A percentile compares a stretch with the other conserved stretches of the same genome.
Evolutionary conservation across 2,888 invertebrate genomes (phyloP).

Genomic region (Trissolcus japonicus): DNA sequence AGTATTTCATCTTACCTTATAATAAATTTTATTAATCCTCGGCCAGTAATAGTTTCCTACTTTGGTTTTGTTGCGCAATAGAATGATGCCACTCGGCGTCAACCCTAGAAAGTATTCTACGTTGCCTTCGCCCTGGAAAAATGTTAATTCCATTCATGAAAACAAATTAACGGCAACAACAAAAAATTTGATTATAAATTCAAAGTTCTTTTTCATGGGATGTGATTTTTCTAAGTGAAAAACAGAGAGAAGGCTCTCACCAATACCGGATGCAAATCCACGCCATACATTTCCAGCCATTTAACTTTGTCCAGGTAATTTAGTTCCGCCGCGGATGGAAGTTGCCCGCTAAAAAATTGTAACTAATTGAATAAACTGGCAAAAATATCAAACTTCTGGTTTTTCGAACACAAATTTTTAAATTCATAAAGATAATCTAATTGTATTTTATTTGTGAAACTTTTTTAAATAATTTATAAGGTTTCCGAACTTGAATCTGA

Average conservation of each 20-base stretch:
- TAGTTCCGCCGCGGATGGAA: slow-evolving; percentile 94
- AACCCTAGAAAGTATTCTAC: slow-evolving; percentile 97
- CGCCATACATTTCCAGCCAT: slow-evolving; percentile 99
- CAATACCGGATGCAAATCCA: slow-evolving; percentile 96
- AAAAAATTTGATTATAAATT: background rate
- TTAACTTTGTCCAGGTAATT: slow-evolving; percentile 98
- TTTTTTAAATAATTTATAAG: too few species aligned
- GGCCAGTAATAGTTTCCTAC: slow-evolving; percentile 99
- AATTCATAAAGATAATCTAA: too few species aligned
- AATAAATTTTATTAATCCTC: slow-evolving; percentile 96
- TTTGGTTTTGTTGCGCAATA: slow-evolving; percentile 95
- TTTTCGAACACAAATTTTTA: too few species aligned
- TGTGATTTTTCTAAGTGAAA: slow-evolving; percentile 2
- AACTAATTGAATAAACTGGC: too few species aligned
- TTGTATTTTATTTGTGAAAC: too few species aligned
- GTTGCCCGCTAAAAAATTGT: slow-evolving; percentile 83
- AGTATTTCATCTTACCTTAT: slow-evolving; percentile 79
- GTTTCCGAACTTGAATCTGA: too few species aligned
- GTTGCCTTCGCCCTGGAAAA: slow-evolving; percentile 92
- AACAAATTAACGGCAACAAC: background rate
- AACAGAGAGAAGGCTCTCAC: slow-evolving; percentile 79
- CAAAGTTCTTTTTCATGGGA: background rate
- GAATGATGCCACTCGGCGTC: slow-evolving; percentile 96
- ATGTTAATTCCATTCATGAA: slow-evolving; percentile 15
- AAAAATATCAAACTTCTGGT: too few species aligned